Percentiles rank a stretch among this genome's conserved stretches.
Evolutionary conservation across 2,797 vertebrate species (phyloP).

Genomic region (Streptopelia turtur): DNA sequence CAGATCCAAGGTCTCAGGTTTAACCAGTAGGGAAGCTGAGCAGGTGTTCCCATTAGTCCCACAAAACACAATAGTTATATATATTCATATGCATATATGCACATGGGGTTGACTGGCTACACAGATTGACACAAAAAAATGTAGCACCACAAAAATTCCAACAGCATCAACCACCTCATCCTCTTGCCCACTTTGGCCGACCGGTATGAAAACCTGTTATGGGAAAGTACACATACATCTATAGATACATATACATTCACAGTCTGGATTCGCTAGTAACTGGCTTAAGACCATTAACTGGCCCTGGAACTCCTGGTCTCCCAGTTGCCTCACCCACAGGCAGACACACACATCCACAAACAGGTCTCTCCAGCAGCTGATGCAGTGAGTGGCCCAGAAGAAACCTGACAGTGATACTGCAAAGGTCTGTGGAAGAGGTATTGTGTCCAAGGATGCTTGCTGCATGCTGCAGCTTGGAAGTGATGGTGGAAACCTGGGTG

Average conservation of each 20-base stretch:
- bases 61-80: not conserved
- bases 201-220: not conserved
- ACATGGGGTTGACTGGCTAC: not conserved
- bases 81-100: not conserved
- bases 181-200: not conserved
- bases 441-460: not conserved
- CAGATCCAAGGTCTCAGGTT: not conserved
- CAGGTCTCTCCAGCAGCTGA: not conserved
- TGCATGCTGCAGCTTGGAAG: not conserved
- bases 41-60: not conserved
- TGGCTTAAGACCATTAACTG: not conserved
- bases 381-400: not conserved
- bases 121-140: not conserved
- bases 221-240: not conserved
- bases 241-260: accelerated
- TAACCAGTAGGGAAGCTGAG: not conserved
- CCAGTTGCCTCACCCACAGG: not conserved
- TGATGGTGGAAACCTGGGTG: not conserved
- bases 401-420: not conserved
- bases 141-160: not conserved
- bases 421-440: not conserved
- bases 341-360: not conserved
- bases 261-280: not conserved
- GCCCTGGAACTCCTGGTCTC: accelerated
- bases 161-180: not conserved